A percentile compares a stretch with the other conserved stretches of the same genome.
Evolutionary conservation across 2,888 invertebrate species (phyloP).

Genomic region (Calameuta idolon): DNA sequence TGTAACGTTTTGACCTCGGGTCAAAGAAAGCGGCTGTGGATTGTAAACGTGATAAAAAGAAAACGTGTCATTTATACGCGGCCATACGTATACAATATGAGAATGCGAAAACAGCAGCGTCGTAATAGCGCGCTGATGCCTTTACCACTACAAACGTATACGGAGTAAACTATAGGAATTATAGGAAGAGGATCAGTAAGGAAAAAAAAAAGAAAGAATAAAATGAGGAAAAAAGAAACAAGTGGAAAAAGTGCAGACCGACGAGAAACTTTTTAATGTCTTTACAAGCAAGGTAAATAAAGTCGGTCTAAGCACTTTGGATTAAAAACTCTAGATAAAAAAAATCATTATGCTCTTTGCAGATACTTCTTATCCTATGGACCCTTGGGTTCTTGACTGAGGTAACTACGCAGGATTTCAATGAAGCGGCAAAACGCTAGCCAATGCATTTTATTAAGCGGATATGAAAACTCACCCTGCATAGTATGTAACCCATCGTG

Average conservation of each 20-base stretch:
- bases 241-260: not conserved
- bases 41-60: not conserved
- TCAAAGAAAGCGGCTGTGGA: not conserved
- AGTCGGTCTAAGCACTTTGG: not conserved
- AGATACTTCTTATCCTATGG: not conserved
- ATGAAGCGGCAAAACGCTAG: not conserved
- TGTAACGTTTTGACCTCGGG: not conserved
- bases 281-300: not conserved
- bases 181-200: not conserved
- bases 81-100: not conserved
- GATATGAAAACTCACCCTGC: constrained; percentile 32
- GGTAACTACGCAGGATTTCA: not conserved
- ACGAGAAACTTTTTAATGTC: not conserved
- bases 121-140: not conserved
- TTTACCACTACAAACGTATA: not conserved
- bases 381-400: not conserved
- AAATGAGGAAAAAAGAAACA: not conserved
- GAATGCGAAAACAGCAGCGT: not conserved
- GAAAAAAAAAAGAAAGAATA: not conserved
- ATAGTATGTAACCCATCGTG: constrained; percentile 40
- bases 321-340: not conserved
- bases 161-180: not conserved
- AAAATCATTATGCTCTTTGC: not conserved
- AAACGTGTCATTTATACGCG: not conserved
- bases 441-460: not conserved